Base-by-base conservation (phyloP, 1,140 invertebrate genomes). In the Trypoxylus dichotomus region DNA sequence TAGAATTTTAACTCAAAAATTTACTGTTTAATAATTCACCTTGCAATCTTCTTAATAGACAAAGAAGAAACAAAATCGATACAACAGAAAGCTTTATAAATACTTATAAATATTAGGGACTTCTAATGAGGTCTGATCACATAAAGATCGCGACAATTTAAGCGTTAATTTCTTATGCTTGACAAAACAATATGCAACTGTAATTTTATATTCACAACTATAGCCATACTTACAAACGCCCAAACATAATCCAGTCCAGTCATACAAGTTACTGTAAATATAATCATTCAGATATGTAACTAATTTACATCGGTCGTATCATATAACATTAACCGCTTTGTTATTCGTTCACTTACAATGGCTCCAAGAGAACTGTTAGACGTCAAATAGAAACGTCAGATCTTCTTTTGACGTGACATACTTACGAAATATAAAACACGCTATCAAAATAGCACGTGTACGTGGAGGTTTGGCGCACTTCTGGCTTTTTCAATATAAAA, bases 371-470 rank as follows among this genome's bases (percentile, higher is more conserved):
- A 68, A 68, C 60, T 43, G 58, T 8, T 60, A 60, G 60, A 68
- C 27, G 60, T 68, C 60, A 29, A 27, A 68, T 24, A 24, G 25
- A 29, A 68, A 68, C 60, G 24, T 63, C 60, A 63, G 60, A 21
- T 11, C 32, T 37, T 24, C 21, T 24, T 63, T 19, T 10, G 60
- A 68, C 21, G 13, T 68, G 60, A 68, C 60, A 68, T 24, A 68
- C 60, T 27, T 3, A 24, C 60, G 60, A 68, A 68, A 68, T 29
- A 68, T 68, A 68, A 68, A 68, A 68, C 60, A 25, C 27, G 60
- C 60, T 68, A 68, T 68, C 60, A 68, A 68, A 68, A 68, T 68
- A 68, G 60, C 60, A 68, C 60, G 60, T 29, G 60, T 27, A 24
- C 21, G 8, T 11, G 7, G 11, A 29, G 13, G 60, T 68, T 68